Evolutionary conservation across 1,140 invertebrate species (phyloP), one percentile per base, ranked within the genome.

Genomic region (Lepidotrigona ventralis): DNA sequence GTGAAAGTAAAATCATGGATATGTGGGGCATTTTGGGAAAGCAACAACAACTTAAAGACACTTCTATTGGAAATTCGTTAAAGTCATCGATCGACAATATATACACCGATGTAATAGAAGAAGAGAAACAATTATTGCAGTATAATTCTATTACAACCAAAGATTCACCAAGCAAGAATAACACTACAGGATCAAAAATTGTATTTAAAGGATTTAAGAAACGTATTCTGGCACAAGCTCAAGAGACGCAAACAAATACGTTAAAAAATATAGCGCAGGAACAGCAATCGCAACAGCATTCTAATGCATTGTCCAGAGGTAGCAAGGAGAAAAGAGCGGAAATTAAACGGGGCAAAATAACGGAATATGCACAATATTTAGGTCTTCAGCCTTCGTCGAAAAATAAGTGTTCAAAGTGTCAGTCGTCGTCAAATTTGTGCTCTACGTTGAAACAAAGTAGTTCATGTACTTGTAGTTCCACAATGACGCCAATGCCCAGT

Each of bases 321-420:
- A 83, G 39, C 71, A 91, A 91, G 63, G 85, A 89, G 4, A 91
- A 87, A 81, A 88, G 81, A 54, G 70, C 56, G 8, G 90, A 93
- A 23, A 66, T 75, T 1, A 93, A 92, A 71, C 90, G 91, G 46
- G 92, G 92, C 14, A 95, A 95, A 87, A 93, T 95, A 80, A 91
- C 94, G 17, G 96, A 97, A 90, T 97, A 96, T 93, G 95, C 96
- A 53, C 96, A 97, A 89, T 97, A 96, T 92, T 92, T 97, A 73
- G 96, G 96, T n/a, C 91, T 97, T n/a, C 95, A 96, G 86, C 95
- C 95, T 14, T 95, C 96, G 17, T 95, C 96, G 33, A 96, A 96
- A 88, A 96, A 96, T 88, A 96, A 96, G 88, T 97, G 96, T 91
- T 93, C 95, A 64, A 96, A 96, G 91, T 97, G 96, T 92, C 94